phyloP scores from a whole-genome alignment of 2,797 vertebrate species.

The Halcyon chelicuti region DNA sequence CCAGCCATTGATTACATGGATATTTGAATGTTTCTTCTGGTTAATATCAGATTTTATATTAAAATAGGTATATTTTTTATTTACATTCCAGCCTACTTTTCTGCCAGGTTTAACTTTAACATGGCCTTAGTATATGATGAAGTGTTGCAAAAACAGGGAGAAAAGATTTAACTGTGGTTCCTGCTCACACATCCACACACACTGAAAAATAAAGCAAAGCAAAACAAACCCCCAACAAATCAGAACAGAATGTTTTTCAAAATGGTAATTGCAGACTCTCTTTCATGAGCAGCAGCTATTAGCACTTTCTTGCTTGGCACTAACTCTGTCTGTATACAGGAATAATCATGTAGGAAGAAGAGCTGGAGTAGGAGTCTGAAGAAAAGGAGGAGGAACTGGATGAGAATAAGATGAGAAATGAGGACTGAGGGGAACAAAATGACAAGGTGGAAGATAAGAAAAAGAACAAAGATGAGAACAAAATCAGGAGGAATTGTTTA shows the following conservation, averaged over 20 bases:
- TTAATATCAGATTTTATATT: slow-evolving; percentile 22
- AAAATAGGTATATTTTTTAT: slow-evolving; percentile 11
- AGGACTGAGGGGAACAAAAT: neutral
- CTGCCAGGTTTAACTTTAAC: neutral
- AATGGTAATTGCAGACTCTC: neutral
- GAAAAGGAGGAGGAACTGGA: neutral
- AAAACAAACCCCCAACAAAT: neutral
- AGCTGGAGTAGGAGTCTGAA: neutral
- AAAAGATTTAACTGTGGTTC: neutral
- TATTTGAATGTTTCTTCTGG: slow-evolving; percentile 26
- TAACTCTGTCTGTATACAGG: neutral
- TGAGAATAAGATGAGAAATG: neutral
- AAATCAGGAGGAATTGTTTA: neutral
- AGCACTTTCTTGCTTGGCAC: neutral
- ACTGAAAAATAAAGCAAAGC: neutral
- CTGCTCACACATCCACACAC: neutral
- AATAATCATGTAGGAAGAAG: neutral
- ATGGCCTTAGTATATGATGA: neutral
- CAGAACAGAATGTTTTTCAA: neutral
- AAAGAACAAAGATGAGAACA: neutral
- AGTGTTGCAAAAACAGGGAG: neutral
- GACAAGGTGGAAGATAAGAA: neutral
- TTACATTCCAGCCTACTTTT: neutral
- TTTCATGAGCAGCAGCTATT: neutral
- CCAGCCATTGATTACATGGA: slow-evolving; percentile 21